Percentiles rank a stretch among this genome's conserved stretches.
These are phyloP conservation scores for Taenioides sp. DNA, from an alignment of 2,797 vertebrate species.

Conservation along the genomic window DNA sequence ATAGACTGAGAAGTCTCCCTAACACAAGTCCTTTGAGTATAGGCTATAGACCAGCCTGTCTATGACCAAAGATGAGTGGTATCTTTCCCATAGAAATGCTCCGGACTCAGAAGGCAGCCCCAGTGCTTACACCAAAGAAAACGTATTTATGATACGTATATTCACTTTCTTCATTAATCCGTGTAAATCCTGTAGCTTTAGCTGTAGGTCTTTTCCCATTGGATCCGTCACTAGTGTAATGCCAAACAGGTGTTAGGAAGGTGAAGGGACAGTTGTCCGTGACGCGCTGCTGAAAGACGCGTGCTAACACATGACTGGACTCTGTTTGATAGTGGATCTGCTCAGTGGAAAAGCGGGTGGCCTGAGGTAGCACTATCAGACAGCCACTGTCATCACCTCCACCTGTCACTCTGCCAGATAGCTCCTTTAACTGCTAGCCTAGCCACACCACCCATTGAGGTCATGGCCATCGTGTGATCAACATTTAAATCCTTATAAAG, in stretches of 20 bases:
- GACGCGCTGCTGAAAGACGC: slow-evolving; percentile 55
- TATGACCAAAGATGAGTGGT: not conserved
- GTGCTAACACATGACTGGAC: slow-evolving; percentile 52
- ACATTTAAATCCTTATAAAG: slow-evolving; percentile 75
- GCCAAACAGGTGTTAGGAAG: slow-evolving; percentile 50
- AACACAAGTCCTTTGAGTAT: not conserved
- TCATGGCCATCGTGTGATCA: slow-evolving; percentile 64
- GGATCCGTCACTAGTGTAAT: slow-evolving; percentile 23
- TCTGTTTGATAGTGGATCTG: slow-evolving; percentile 60
- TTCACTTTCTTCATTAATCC: slow-evolving; percentile 12
- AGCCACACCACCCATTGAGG: slow-evolving; percentile 59
- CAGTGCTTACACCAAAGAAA: slow-evolving; percentile 6
- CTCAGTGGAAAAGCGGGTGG: slow-evolving; percentile 53
- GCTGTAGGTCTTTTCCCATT: slow-evolving; percentile 15
- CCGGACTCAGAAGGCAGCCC: not conserved
- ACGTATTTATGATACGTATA: slow-evolving; percentile 11
- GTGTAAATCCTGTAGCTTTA: not conserved
- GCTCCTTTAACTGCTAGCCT: slow-evolving; percentile 66
- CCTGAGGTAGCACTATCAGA: slow-evolving; percentile 54
- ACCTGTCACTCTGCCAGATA: slow-evolving; percentile 63
- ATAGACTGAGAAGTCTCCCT: slow-evolving; percentile 20
- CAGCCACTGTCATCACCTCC: slow-evolving; percentile 69
- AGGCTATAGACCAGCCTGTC: not conserved
- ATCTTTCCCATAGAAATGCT: not conserved
- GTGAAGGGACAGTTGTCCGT: slow-evolving; percentile 43